Evolutionary conservation across 2,113 vertebrate genomes (phyloP), one percentile per base, ranked within the genome.

Genomic region (Atherinomorus stipes): DNA sequence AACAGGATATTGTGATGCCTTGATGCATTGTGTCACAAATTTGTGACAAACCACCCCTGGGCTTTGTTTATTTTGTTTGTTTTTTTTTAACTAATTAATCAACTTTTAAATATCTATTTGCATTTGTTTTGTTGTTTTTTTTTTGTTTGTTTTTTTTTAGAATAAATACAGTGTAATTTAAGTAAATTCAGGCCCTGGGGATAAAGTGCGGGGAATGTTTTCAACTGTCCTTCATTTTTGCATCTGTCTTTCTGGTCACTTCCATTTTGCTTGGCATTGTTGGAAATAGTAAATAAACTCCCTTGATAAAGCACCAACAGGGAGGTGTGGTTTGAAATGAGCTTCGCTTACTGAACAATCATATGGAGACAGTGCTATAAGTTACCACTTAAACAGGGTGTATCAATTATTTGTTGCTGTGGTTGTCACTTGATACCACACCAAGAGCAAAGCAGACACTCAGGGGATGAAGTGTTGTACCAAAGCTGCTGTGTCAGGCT

Each of bases 321-420:
- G 47, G 44, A 31, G 25, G n/a, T 45, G 2, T 45, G 8, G 9
- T 26, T 66, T 62, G 23, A 4, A 18, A 74, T 16, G 34, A 6
- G 26, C 9, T 58, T n/a, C 1, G 15, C 31, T 19, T 19, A 4
- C 23, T 72, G 19, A 63, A 45, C 11, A 62, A 28, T 50, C 40
- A 23, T 19, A 11, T 50, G 23, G 40, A 28, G 50, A 58, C 19
- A 22, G 26, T 3, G 28, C 45, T 70, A 52, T 64, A 38, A 28
- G 60, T 74, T 64, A 68, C 66, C 53, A 47, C 26, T 38, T 52
- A 64, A 38, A 23, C 7, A 61, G 15, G 31, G 42, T 63, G 0
- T 53, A 86, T 88, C 31, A 89, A 88, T 91, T 68, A 89, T 88
- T 89, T 80, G 67, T 80, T 61, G 34, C 42, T 71, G 58, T 19